phyloP scores from a whole-genome alignment of 2,113 vertebrate genomes.

The Ardeotis arabs region DNA sequence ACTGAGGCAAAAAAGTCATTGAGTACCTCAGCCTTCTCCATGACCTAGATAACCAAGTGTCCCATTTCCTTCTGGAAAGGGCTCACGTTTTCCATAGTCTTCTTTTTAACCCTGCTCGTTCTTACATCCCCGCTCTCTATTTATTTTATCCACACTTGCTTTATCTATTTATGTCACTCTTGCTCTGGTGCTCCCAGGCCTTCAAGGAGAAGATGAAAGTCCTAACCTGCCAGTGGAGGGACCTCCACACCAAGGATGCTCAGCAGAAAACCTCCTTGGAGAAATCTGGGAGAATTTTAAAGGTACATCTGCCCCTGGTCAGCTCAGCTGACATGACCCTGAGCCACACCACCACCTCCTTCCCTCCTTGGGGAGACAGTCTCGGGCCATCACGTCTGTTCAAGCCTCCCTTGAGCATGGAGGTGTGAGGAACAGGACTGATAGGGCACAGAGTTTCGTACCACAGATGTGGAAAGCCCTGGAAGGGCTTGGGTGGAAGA shows the following conservation, averaged over 20 bases:
- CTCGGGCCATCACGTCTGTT: rapidly evolving
- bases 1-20: too few relatives aligned
- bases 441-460: not conserved
- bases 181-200: slow-evolving; percentile 35
- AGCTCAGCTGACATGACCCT: not conserved
- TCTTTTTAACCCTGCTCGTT: too few relatives aligned
- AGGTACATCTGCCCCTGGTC: slow-evolving; percentile 66
- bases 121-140: too few relatives aligned
- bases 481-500: not conserved
- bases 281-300: slow-evolving; percentile 68
- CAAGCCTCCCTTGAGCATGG: not conserved
- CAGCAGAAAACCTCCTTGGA: slow-evolving; percentile 64
- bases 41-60: too few relatives aligned
- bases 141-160: too few relatives aligned
- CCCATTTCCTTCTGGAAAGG: too few relatives aligned
- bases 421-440: not conserved
- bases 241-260: slow-evolving; percentile 50
- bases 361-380: not conserved
- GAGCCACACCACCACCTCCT: not conserved
- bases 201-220: slow-evolving; percentile 68
- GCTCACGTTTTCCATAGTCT: too few relatives aligned
- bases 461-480: not conserved
- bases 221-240: slow-evolving; percentile 59
- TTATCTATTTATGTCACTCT: too few relatives aligned
- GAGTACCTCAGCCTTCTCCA: too few relatives aligned